Percentiles rank a stretch among this genome's conserved stretches.
Conservation (phyloP, 2,888 invertebrate species). For the Trileptium ribeirensis region DNA sequence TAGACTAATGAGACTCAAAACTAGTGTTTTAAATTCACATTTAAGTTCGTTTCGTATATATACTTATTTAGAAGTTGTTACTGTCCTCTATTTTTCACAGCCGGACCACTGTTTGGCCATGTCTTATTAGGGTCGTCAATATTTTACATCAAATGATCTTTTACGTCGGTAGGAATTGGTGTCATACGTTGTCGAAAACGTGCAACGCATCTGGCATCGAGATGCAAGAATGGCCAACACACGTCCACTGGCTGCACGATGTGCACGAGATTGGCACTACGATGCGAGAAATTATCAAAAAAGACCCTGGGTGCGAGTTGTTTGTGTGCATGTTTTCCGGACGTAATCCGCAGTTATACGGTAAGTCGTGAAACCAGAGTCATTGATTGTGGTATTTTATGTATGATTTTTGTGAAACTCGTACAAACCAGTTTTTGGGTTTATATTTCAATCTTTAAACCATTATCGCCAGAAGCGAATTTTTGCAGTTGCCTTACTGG, state of each 20-base stretch:
- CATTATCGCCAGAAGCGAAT: too few species aligned
- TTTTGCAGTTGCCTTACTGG: too few species aligned
- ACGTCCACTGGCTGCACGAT: neutral
- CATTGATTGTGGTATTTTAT: neutral
- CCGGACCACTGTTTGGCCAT: too few species aligned
- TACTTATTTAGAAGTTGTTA: too few species aligned
- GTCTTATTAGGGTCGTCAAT: too few species aligned
- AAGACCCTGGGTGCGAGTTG: conserved; percentile 37
- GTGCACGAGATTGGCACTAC: neutral
- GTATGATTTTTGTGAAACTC: neutral
- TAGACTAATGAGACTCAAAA: too few species aligned
- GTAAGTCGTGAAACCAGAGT: conserved; percentile 1
- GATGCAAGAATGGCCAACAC: conserved; percentile 3
- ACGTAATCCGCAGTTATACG: conserved; percentile 45
- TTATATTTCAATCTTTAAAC: too few species aligned
- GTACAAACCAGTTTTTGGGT: too few species aligned
- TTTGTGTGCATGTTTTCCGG: conserved; percentile 42
- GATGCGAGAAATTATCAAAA: neutral
- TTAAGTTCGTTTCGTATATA: too few species aligned
- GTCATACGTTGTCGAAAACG: neutral
- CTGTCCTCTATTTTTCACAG: too few species aligned
- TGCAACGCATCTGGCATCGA: neutral
- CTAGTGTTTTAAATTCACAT: too few species aligned
- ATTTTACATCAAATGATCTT: too few species aligned
- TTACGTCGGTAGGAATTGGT: conserved; percentile 12